Conservation (phyloP, 2,888 invertebrate genomes). For the Clusia tigrina region DNA sequence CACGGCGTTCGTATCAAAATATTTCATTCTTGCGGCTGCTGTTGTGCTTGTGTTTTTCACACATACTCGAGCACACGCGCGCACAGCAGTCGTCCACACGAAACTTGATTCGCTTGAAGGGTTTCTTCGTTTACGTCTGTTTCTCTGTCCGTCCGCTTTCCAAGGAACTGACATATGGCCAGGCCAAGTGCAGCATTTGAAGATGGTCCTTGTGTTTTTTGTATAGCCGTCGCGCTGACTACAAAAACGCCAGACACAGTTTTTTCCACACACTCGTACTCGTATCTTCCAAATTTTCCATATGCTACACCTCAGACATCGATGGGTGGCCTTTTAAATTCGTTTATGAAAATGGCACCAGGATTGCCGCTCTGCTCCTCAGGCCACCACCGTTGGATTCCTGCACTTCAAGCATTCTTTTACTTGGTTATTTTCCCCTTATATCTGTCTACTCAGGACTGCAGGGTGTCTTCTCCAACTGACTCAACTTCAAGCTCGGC, state of each 20-base stretch:
- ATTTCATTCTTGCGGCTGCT: slow-evolving; percentile 29
- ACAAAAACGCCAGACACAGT: slow-evolving; percentile 28
- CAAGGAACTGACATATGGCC: not conserved
- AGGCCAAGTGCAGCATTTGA: too few species aligned
- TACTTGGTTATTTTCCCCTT: too few species aligned
- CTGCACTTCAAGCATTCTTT: too few species aligned
- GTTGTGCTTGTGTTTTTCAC: slow-evolving; percentile 35
- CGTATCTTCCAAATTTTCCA: too few species aligned
- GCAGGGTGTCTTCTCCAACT: too few species aligned
- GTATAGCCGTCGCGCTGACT: slow-evolving; percentile 24
- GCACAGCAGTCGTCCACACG: too few species aligned
- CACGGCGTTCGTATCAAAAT: slow-evolving; percentile 50
- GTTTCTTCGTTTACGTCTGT: slow-evolving; percentile 41
- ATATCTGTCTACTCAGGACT: too few species aligned
- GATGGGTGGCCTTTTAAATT: too few species aligned
- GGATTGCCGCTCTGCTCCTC: too few species aligned
- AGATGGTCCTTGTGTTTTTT: slow-evolving; percentile 26
- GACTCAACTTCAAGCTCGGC: too few species aligned
- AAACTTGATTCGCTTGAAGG: slow-evolving; percentile 58
- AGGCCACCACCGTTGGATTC: too few species aligned
- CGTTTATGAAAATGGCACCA: too few species aligned
- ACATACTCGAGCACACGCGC: slow-evolving; percentile 33
- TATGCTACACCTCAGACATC: not conserved
- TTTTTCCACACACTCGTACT: slow-evolving; percentile 28
- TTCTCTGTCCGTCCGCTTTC: not conserved